Evolutionary conservation across 2,113 vertebrate species (phyloP), one percentile per base, ranked within the genome.

Genomic region (Alethe diademata): DNA sequence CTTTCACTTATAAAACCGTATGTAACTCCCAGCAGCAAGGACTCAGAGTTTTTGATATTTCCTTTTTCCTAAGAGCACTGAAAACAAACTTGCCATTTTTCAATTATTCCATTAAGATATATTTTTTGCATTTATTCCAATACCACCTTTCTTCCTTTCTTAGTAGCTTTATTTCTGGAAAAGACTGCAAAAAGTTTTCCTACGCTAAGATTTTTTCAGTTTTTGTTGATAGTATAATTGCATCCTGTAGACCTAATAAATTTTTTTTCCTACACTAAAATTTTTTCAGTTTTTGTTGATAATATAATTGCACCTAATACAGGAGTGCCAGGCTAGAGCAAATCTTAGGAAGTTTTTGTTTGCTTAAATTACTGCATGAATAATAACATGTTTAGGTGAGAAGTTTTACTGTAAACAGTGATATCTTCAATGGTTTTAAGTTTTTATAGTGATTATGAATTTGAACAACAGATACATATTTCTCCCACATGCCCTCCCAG

Each of bases 401-500:
- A 53, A 50, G 7, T 36, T 61, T 53, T 40, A 36, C n/a, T 65
- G 45, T 53, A 58, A 73, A 53, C 48, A 31, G 20, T 82, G 19
- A 6, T 40, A 28, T 57, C 22, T 83, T 86, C 12, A 6, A 36
- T 61, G 80, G 57, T 65, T 70, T 12, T 4, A 61, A 22, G 12
- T 17, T 66, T 66, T 71, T 58, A 14, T 50, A 25, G 40, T 40
- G 25, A 33, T 78, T 80, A 31, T 31, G 28, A 86, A 53, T 93
- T 80, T 83, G 53, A 58, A 75, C 56, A 76, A 56, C 1, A 3
- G 12, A 19, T 36, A 51, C 1, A 2, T 45, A 29, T 40, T 76
- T 20, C 13, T 31, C 18, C 29, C 9, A 2, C 12, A 14, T 2
- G 4, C 4, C 5, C 1, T 47, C 4, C 18, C 6, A 7, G 9